These are phyloP conservation scores for Lophochroa leadbeateri DNA, from an alignment of 2,113 vertebrate genomes.

Conservation along the genomic window DNA sequence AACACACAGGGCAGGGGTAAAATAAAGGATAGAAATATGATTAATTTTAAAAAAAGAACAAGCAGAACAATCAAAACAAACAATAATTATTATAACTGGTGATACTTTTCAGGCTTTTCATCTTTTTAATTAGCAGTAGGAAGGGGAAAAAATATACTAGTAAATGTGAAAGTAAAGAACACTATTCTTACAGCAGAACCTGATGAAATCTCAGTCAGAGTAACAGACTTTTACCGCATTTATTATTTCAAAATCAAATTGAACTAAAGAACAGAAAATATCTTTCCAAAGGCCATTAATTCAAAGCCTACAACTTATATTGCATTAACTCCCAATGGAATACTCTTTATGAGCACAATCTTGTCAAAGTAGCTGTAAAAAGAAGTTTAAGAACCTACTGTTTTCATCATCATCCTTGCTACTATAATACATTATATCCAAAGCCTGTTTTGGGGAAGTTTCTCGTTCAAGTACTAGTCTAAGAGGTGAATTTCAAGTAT, in stretches of 20 bases:
- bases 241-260: not conserved
- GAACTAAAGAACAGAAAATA: not conserved
- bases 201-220: not conserved
- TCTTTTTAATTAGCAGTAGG: not conserved
- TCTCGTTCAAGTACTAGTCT: not conserved
- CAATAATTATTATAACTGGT: not conserved
- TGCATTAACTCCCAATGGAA: not conserved
- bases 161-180: not conserved
- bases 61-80: not conserved
- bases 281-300: not conserved
- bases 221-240: not conserved
- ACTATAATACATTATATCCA: not conserved
- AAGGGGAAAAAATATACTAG: not conserved
- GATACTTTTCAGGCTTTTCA: not conserved
- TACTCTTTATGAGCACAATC: not conserved
- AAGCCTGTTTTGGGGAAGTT: not conserved
- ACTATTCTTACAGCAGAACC: not conserved
- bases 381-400: not conserved
- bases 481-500: not conserved
- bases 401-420: not conserved
- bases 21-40: not conserved
- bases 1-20: accelerated
- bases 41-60: not conserved
- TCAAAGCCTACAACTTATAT: not conserved
- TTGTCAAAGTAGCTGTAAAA: not conserved